Conservation (phyloP, 2,888 invertebrate species). For the Melanophora roralis region DNA sequence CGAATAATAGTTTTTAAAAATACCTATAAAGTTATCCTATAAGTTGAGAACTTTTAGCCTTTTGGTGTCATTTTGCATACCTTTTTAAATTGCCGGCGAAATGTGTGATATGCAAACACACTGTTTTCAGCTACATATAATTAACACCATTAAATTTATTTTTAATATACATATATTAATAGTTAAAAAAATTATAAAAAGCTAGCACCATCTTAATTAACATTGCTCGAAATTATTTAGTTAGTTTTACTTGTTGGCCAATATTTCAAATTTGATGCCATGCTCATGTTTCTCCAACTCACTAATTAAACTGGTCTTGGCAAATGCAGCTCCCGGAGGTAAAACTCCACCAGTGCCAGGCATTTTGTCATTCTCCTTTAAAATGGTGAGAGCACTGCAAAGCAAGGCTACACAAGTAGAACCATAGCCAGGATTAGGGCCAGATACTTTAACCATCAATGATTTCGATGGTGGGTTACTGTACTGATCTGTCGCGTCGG, state of each 20-base stretch:
- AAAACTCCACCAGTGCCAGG: conserved; percentile 92
- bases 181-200: too few relatives aligned
- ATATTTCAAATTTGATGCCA: conserved; percentile 84
- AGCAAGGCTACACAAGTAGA: conserved; percentile 86
- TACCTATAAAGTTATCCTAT: too few relatives aligned
- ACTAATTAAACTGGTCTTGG: conserved; percentile 86
- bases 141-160: too few relatives aligned
- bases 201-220: too few relatives aligned
- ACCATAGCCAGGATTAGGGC: conserved; percentile 84
- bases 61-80: too few relatives aligned
- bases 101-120: too few relatives aligned
- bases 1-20: too few relatives aligned
- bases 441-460: conserved; percentile 81
- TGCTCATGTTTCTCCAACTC: conserved; percentile 82
- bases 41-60: too few relatives aligned
- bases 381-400: conserved; percentile 84
- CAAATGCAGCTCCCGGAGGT: conserved; percentile 91
- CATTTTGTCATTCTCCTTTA: conserved; percentile 86
- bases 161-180: too few relatives aligned
- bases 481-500: conserved; percentile 78
- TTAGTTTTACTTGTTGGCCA: conserved; percentile 71
- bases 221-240: too few relatives aligned
- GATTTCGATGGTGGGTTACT: conserved; percentile 80
- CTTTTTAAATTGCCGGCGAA: too few relatives aligned
- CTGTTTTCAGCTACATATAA: too few relatives aligned